Base-by-base conservation (phyloP, 2,113 vertebrate species). In the Macheiramphus alcinus region DNA sequence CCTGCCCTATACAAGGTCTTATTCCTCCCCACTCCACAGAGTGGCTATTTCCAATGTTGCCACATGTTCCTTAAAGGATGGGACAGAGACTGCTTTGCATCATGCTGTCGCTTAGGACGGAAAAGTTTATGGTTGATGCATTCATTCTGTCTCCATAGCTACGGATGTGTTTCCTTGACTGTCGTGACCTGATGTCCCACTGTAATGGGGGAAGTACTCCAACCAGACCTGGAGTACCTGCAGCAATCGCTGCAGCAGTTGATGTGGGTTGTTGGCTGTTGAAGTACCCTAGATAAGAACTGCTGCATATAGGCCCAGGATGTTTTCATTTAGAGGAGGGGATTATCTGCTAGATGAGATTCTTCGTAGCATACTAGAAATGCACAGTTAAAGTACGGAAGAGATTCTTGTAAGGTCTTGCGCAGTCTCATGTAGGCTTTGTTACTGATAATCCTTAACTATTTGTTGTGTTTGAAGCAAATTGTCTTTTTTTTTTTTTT, bases 61-160 rank as follows among this genome's bases (percentile, higher is more conserved):
- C 79, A 38, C 1, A 1, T 17, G 4, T 65, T 88, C 40, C 23
- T 52, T 55, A 47, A 65, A 34, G 0, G 0, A 32, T 32, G 18
- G 38, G 6, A 12, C 23, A 25, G 47, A 53, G 9, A 14, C 22
- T 20, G 32, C 25, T 72, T 72, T 82, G 52, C n/a, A 43, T 38
- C 1, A 0, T 32, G 0, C 0, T 34, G 5, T 62, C 2, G 3
- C 34, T 65, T 1, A 2, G n/a, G 13, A 91, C 19, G 22, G 42
- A 73, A 36, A 25, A 36, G 40, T 19, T 80, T 7, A n/a, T 36
- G 31, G 53, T 40, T 1, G 74, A 38, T 63, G 8, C 14, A 4
- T 58, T 61, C 2, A 0, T 75, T 59, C 42, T 65, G 9, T 53
- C 6, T 42, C 15, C 55, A 11, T 82, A 56, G 47, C 56, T 92